A percentile compares a stretch with the other conserved stretches of the same genome.
Evolutionary conservation across 2,797 vertebrate genomes (phyloP).

Genomic region (Neosilurus mollespiculum): DNA sequence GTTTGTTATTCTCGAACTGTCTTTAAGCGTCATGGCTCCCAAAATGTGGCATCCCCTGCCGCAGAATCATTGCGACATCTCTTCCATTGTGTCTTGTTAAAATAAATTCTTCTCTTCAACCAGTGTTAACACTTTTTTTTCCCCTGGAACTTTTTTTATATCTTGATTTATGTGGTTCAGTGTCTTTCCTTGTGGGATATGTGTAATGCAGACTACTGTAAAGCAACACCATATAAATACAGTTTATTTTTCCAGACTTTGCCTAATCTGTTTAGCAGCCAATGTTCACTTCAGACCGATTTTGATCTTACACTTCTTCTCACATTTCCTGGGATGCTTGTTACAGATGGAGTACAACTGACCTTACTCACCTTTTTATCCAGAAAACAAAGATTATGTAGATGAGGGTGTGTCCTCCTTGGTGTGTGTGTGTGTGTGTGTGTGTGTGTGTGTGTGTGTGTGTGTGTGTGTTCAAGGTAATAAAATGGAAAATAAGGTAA

Average conservation of each 20-base stretch:
- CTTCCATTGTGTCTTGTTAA: background rate
- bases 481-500: constrained; percentile 12
- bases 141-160: background rate
- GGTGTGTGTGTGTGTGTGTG: background rate
- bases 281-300: background rate
- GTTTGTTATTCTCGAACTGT: background rate
- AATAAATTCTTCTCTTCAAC: background rate
- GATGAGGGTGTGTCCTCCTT: background rate
- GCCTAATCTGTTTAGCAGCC: background rate
- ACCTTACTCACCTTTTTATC: background rate
- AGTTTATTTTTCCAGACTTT: background rate
- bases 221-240: constrained; percentile 12
- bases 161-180: constrained; percentile 11
- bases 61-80: background rate
- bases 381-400: background rate
- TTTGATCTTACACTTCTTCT: background rate
- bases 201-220: constrained; percentile 1
- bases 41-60: background rate
- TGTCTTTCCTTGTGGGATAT: background rate
- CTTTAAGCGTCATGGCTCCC: background rate
- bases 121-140: constrained; percentile 7
- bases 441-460: no score
- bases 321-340: background rate
- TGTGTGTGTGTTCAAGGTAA: background rate
- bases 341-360: background rate